phyloP scores from a whole-genome alignment of 2,797 vertebrate genomes.

The Zonotrichia albicollis region DNA sequence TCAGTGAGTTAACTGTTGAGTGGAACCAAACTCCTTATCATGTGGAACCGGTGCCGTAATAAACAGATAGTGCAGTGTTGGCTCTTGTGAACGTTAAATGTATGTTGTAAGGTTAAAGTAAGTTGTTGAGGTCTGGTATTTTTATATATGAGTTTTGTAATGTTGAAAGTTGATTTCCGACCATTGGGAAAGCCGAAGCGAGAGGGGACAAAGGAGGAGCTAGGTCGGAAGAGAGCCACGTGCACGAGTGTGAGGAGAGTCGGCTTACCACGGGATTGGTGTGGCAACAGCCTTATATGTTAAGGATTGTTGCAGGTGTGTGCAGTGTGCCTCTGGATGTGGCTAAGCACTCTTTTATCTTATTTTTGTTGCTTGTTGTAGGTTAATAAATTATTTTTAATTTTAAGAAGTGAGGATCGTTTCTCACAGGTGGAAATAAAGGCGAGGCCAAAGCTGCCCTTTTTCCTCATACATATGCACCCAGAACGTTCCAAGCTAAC shows the following conservation, averaged over 20 bases:
- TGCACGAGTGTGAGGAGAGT: too few relatives aligned
- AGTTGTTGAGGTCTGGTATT: not conserved
- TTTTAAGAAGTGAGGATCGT: not conserved
- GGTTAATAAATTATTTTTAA: not conserved
- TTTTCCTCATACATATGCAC: too few relatives aligned
- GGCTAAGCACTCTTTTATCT: not conserved
- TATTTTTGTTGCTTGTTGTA: not conserved
- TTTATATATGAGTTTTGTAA: not conserved
- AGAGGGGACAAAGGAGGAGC: too few relatives aligned
- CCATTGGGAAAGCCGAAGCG: rapidly evolving
- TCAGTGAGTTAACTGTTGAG: not conserved
- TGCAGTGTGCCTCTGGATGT: not conserved
- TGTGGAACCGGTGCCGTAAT: not conserved
- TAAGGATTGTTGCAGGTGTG: not conserved
- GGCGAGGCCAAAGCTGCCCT: not conserved
- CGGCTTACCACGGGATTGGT: not conserved
- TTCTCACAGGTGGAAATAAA: not conserved
- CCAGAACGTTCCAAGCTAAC: not conserved
- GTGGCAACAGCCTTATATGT: not conserved
- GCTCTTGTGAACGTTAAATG: rapidly evolving
- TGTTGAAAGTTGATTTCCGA: too few relatives aligned
- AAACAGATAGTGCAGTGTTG: rapidly evolving
- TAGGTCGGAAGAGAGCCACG: not conserved
- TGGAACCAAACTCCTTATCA: not conserved
- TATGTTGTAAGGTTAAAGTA: not conserved